phyloP scores from a whole-genome alignment of 1,140 invertebrate genomes.

The Hylaeus volcanicus region DNA sequence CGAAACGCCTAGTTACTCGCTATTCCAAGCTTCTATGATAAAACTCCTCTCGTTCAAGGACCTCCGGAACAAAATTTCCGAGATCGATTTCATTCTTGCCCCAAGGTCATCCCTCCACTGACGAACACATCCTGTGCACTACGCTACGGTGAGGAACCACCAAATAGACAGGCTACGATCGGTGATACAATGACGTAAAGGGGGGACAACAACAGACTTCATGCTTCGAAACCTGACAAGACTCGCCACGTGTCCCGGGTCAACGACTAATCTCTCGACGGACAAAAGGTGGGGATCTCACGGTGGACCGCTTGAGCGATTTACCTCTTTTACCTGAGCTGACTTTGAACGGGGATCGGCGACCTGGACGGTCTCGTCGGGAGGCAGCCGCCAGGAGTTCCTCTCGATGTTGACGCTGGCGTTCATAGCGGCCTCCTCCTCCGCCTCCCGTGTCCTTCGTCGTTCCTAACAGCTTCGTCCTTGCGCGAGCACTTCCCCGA shows the following conservation, averaged over 20 bases:
- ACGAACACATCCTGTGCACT: not conserved
- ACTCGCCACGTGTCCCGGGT: not conserved
- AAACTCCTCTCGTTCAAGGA: too few relatives aligned
- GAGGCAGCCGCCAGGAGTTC: constrained; percentile 91
- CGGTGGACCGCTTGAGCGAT: constrained; percentile 56
- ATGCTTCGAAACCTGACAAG: constrained; percentile 48
- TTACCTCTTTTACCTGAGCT: constrained; percentile 82
- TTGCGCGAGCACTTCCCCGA: constrained; percentile 65
- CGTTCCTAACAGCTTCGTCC: constrained; percentile 65
- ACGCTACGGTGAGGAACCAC: not conserved
- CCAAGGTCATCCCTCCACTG: not conserved
- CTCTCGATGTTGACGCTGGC: constrained; percentile 90
- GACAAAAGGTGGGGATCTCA: not conserved
- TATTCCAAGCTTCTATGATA: too few relatives aligned
- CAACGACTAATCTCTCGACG: constrained; percentile 9
- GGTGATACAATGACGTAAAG: not conserved
- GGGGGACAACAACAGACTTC: constrained; percentile 1
- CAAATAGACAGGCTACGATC: not conserved
- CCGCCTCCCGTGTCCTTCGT: constrained; percentile 64
- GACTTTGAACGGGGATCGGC: constrained; percentile 91
- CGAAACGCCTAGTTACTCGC: too few relatives aligned
- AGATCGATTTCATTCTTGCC: not conserved
- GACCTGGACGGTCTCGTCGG: constrained; percentile 93
- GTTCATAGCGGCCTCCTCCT: constrained; percentile 84
- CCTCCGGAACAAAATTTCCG: not conserved